Base-by-base conservation (phyloP, 2,888 invertebrate species). In the Baronia brevicornis region DNA sequence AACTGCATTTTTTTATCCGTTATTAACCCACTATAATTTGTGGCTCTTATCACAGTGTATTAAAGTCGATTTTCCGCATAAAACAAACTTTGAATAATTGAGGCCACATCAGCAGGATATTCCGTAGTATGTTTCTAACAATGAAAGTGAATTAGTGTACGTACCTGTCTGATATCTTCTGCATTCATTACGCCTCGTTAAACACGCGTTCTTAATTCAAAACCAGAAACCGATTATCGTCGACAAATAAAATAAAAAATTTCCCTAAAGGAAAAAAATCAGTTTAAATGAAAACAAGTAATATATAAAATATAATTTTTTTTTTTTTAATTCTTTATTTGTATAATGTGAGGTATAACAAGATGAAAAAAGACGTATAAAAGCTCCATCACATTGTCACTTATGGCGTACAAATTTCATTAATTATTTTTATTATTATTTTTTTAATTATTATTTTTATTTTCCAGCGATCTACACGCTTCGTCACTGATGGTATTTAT, bases 51-150 rank as follows among this genome's bases (percentile, higher is more conserved):
- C 33, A 8, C 33, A 17, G 23, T 1, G 27, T 1, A 7, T 27
- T 46, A 44, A 33, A 25, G 44, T 30, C 22, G 22, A 33, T 34
- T 36, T 36, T 38, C 28, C 15, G 12, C 33, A 12, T 17, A 5
- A 20, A 9, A 8, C 11, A 5, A 7, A 11, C n/a, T 9, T 27
- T 42, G 38, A 41, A 8, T 45, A 38, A 45, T 41, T 30, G 11
- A 39, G 30, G 29, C 26, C 31, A 23, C 6, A 12, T 22, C 22
- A n/a, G n/a, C n/a, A n/a, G n/a, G n/a, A n/a, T n/a, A 30, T 14
- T 8, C 6, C 17, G 8, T 12, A 17, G 12, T 9, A 28, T 24
- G 14, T 26, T 4, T 8, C 19, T 31, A 23, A 30, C 30, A 27
- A 31, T 36, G 27, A 30, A 36, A 27, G 22, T 18, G 26, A 31